Evolutionary conservation across 2,113 vertebrate species (phyloP).

Genomic region (Anoplopoma fimbria): DNA sequence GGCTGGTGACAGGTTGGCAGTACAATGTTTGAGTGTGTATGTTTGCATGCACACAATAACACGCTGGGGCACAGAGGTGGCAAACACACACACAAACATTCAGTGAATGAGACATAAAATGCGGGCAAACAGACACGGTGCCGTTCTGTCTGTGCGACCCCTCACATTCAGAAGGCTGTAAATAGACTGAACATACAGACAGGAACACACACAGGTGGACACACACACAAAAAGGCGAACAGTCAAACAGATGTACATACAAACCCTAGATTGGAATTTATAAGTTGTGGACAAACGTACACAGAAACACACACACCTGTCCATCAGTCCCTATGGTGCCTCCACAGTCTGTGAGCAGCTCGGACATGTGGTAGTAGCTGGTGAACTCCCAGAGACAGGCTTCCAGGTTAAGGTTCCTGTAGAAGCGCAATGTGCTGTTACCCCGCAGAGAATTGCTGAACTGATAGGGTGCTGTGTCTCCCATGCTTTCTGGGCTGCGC

Average conservation of each 20-base stretch:
- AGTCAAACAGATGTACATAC: conserved; percentile 50
- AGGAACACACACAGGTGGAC: conserved; percentile 29
- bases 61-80: neutral
- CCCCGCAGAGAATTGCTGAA: conserved; percentile 87
- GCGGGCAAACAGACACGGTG: conserved; percentile 55
- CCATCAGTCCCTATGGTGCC: conserved; percentile 89
- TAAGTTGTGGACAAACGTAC: conserved; percentile 20
- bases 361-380: conserved; percentile 95
- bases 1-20: conserved; percentile 5
- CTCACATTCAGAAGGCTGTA: conserved; percentile 32
- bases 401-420: conserved; percentile 92
- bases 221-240: conserved; percentile 28
- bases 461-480: conserved; percentile 90
- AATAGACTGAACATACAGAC: conserved; percentile 63
- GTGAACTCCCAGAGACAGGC: conserved; percentile 95
- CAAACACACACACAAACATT: conserved; percentile 28
- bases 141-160: conserved; percentile 48
- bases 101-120: conserved; percentile 48
- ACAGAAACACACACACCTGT: conserved; percentile 76
- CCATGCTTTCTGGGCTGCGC: conserved; percentile 83
- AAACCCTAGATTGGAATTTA: conserved; percentile 51
- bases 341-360: conserved; percentile 94
- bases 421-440: conserved; percentile 89
- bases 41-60: conserved; percentile 28
- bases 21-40: conserved; percentile 14